These are phyloP conservation scores for Brachyhypopomus gauderio DNA, from an alignment of 2,113 vertebrate species.

Conservation along the genomic window DNA sequence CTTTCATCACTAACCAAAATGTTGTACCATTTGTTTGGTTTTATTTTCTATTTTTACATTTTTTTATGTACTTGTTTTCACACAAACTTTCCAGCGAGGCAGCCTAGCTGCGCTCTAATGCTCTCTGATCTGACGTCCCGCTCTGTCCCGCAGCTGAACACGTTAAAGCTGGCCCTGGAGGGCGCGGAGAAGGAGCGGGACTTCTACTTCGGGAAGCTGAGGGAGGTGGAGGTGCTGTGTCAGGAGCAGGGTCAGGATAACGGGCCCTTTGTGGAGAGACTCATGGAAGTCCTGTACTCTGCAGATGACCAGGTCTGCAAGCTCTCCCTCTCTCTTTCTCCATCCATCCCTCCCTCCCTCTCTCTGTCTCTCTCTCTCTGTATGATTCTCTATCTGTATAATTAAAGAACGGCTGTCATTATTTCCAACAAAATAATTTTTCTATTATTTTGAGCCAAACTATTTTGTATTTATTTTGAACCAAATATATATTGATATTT, in stretches of 20 bases:
- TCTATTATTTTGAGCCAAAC: too few relatives aligned
- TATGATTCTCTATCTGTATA: too few relatives aligned
- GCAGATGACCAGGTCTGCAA: conserved; percentile 89
- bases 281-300: conserved; percentile 96
- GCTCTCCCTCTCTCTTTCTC: background rate
- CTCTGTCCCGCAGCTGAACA: conserved; percentile 81
- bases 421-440: too few relatives aligned
- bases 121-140: background rate
- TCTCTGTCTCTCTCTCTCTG: too few relatives aligned
- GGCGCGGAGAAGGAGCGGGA: conserved; percentile 97
- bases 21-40: background rate
- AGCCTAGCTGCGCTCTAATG: background rate
- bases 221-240: conserved; percentile 95
- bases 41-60: too few relatives aligned
- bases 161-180: conserved; percentile 94
- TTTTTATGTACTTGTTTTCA: too few relatives aligned
- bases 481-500: too few relatives aligned
- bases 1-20: background rate
- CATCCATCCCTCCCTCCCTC: background rate
- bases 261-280: conserved; percentile 85
- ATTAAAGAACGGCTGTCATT: too few relatives aligned
- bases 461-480: too few relatives aligned
- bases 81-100: too few relatives aligned
- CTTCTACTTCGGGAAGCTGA: conserved; percentile 98
- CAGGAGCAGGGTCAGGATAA: conserved; percentile 94